Evolutionary conservation across 2,113 vertebrate genomes (phyloP).

Genomic region (Chlamydotis undulata): DNA sequence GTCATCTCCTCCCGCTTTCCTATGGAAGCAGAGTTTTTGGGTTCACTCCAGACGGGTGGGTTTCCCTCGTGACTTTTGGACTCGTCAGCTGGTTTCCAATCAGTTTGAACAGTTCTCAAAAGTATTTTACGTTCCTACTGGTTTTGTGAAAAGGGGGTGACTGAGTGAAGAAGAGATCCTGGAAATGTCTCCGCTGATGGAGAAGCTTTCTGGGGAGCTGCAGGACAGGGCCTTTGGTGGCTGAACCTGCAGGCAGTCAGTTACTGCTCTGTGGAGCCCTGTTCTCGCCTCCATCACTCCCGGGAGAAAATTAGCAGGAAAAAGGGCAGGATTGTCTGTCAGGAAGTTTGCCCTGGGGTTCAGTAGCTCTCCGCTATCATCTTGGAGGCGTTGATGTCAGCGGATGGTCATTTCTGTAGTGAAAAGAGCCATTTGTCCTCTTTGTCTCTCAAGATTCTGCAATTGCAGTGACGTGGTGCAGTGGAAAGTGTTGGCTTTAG

Average conservation of each 20-base stretch:
- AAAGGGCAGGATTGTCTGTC: not conserved
- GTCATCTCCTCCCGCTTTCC: not conserved
- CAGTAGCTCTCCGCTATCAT: not conserved
- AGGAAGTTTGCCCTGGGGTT: not conserved
- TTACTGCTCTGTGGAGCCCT: not conserved
- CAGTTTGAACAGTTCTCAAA: not conserved
- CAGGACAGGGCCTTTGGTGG: not conserved
- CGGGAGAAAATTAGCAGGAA: not conserved
- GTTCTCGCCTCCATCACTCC: not conserved
- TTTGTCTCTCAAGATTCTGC: not conserved
- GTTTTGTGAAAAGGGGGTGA: not conserved
- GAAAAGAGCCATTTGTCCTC: not conserved
- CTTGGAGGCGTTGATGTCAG: not conserved
- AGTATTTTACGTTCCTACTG: not conserved
- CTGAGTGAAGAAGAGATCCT: not conserved
- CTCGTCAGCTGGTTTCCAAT: not conserved
- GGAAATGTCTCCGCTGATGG: not conserved
- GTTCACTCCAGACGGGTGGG: not conserved
- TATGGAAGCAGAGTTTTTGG: not conserved
- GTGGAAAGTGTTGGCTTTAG: not conserved
- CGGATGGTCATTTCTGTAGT: not conserved
- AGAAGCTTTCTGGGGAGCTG: not conserved
- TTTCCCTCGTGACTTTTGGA: not conserved
- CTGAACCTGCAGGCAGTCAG: not conserved
- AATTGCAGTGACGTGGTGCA: not conserved